These are phyloP conservation scores for Heliconius hermathena DNA, from an alignment of 1,140 invertebrate species.

Conservation along the genomic window DNA sequence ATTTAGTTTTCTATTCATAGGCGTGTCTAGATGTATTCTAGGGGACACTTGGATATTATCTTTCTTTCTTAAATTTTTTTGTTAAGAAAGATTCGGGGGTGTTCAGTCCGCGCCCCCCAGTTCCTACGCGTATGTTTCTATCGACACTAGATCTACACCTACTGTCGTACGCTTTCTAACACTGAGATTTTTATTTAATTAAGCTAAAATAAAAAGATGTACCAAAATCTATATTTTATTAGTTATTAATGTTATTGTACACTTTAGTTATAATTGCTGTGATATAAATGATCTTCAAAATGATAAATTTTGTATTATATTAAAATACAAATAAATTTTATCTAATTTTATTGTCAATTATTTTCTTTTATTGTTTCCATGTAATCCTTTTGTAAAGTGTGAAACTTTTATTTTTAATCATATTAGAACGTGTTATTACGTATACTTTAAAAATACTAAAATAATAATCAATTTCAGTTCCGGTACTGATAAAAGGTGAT, in stretches of 20 bases:
- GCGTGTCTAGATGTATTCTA: no score
- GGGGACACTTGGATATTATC: no score
- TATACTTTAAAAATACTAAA: neutral
- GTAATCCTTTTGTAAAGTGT: neutral
- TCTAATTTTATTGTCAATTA: neutral
- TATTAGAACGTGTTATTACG: no score
- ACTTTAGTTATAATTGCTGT: neutral
- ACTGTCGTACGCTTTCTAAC: no score
- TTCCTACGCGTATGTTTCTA: no score
- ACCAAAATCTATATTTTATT: neutral
- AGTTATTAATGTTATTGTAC: neutral
- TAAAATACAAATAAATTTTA: neutral
- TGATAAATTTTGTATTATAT: neutral
- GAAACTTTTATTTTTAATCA: no score
- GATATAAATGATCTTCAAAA: conserved; percentile 1
- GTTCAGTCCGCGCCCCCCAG: no score
- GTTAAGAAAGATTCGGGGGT: no score
- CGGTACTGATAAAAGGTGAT: conserved; percentile 61
- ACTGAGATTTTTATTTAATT: neutral
- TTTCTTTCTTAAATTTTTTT: no score
- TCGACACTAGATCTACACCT: no score
- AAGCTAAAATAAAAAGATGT: neutral
- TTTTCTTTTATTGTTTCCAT: neutral
- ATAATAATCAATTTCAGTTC: conserved; percentile 51
- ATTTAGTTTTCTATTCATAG: no score